Evolutionary conservation across 2,797 vertebrate species (phyloP), one percentile per base, ranked within the genome.

Genomic region (Cephalopachus bancanus): DNA sequence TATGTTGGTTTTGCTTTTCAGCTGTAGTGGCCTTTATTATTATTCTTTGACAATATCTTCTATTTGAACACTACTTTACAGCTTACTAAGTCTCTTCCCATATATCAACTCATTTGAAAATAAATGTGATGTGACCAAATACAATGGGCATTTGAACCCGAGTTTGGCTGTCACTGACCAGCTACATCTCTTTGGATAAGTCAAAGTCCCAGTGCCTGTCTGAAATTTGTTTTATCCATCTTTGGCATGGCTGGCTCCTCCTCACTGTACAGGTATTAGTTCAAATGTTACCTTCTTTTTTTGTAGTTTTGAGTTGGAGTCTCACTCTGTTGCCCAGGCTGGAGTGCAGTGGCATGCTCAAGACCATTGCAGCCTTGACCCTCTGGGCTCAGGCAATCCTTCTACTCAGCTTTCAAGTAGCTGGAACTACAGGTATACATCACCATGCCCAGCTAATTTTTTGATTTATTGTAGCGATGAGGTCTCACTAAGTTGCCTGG

Each of bases 1-100:
- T 37, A 15, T 71, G 79, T 83, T 91, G 88, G 57, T 88, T 95
- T 94, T 83, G 53, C 20, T 94, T 95, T 91, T 90, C 24, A 44
- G 72, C 57, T 74, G 33, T 60, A 5, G 15, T 76, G 33, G 24
- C 49, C 57, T 96, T 84, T 75, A 81, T 79, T 85, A 89, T 72
- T 92, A 55, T 53, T 74, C 57, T 60, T 55, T 80, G 59, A 78
- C 16, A 67, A 51, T 62, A 92, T 79, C 17, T 93, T 76, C 67
- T 71, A 81, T 91, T 59, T 83, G 69, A 95, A 62, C 26, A 53
- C 16, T 57, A 83, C n/a, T 53, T 93, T 62, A 55, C 1, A 72
- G 55, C 91, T 93, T 92, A 44, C 24, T 44, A 85, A 83, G 64
- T 93, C 72, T 67, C 53, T 78, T 94, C 19, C 30, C 71, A 57